phyloP scores from a whole-genome alignment of 2,888 invertebrate species.

The Gastrophysa polygoni region DNA sequence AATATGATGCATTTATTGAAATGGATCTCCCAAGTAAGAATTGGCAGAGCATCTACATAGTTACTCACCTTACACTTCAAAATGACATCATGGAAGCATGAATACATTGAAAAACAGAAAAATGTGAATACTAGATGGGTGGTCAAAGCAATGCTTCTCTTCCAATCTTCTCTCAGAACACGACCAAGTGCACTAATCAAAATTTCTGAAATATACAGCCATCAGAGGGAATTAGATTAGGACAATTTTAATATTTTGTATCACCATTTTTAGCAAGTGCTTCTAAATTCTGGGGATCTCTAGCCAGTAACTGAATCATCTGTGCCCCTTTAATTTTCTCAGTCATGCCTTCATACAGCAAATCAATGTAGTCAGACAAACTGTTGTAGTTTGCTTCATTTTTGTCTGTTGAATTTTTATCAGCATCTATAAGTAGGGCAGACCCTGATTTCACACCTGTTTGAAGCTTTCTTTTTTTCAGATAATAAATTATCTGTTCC shows the following conservation, averaged over 20 bases:
- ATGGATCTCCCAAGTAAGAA: too few species aligned
- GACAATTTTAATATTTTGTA: background rate
- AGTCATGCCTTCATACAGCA: slow-evolving; percentile 92
- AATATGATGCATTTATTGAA: too few species aligned
- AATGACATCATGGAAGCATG: slow-evolving; percentile 92
- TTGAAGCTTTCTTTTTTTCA: slow-evolving; percentile 76
- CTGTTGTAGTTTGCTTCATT: slow-evolving; percentile 75
- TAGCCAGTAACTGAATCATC: slow-evolving; percentile 87
- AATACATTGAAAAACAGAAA: slow-evolving; percentile 95
- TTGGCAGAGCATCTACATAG: too few species aligned
- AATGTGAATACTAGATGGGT: slow-evolving; percentile 97
- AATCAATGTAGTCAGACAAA: slow-evolving; percentile 92
- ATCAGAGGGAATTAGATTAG: too few species aligned
- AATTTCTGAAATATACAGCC: slow-evolving; percentile 79
- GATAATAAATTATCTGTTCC: slow-evolving; percentile 84
- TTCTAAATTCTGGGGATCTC: slow-evolving; percentile 92
- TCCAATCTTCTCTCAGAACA: slow-evolving; percentile 97
- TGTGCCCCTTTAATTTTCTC: slow-evolving; percentile 94
- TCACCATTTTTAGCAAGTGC: slow-evolving; percentile 92
- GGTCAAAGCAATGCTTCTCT: slow-evolving; percentile 92
- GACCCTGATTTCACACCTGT: slow-evolving; percentile 43
- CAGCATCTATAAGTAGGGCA: slow-evolving; percentile 24
- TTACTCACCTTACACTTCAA: slow-evolving; percentile 86
- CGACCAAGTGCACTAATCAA: slow-evolving; percentile 93
- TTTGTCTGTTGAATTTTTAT: slow-evolving; percentile 37